A percentile compares a stretch with the other conserved stretches of the same genome.
phyloP scores from a whole-genome alignment of 2,797 vertebrate species.

The Meda fulgida region DNA sequence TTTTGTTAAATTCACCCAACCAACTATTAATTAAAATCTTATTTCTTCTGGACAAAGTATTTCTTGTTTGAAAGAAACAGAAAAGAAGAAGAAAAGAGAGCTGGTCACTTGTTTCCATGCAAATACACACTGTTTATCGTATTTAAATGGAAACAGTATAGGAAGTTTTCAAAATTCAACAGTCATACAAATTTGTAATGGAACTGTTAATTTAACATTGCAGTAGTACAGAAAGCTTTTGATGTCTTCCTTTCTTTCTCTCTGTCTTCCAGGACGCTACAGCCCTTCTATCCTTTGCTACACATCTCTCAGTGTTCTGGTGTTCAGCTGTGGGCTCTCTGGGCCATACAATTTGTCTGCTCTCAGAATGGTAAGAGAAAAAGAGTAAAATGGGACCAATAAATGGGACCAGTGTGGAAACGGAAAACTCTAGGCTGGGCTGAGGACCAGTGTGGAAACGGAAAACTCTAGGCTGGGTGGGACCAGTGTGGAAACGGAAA shows the following conservation, averaged over 20 bases:
- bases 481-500: too few species aligned
- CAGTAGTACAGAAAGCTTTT: neutral
- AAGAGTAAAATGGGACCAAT: too few species aligned
- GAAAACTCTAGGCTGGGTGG: too few species aligned
- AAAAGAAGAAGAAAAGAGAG: neutral
- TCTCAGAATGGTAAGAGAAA: conserved; percentile 87
- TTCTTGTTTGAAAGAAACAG: neutral
- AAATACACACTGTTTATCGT: neutral
- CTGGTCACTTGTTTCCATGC: neutral
- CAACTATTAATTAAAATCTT: neutral
- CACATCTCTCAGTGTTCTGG: conserved; percentile 85
- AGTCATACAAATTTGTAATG: neutral
- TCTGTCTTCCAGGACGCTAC: conserved; percentile 83
- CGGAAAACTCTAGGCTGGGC: too few species aligned
- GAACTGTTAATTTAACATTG: neutral
- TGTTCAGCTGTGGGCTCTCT: conserved; percentile 95
- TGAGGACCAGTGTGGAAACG: too few species aligned
- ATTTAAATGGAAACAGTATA: neutral
- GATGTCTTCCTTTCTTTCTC: neutral
- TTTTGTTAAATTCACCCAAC: neutral
- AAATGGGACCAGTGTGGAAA: too few species aligned
- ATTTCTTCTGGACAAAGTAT: neutral
- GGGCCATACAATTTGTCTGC: conserved; percentile 94
- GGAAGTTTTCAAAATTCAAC: neutral
- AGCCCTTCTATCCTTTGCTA: conserved; percentile 89